Conservation (phyloP, 1,140 invertebrate genomes). For the Cylas formicarius region DNA sequence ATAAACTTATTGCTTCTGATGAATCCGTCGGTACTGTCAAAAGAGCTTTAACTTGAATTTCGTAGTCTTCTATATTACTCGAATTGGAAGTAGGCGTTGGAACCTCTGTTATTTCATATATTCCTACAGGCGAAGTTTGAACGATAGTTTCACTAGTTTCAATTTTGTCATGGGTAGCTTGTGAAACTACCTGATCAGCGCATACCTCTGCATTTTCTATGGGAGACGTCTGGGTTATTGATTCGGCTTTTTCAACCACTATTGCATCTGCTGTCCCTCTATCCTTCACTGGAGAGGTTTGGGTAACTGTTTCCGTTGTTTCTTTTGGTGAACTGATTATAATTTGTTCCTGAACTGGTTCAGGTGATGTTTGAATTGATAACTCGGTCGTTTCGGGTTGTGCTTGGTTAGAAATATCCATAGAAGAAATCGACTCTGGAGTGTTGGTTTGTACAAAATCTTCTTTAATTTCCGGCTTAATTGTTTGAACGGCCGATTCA, state of each 20-base stretch:
- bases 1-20: conserved; percentile 27
- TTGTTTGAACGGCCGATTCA: conserved; percentile 42
- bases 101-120: conserved; percentile 26
- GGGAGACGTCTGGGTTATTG: conserved; percentile 43
- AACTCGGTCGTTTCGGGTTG: conserved; percentile 28
- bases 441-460: conserved; percentile 38
- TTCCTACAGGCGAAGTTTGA: conserved; percentile 43
- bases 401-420: conserved; percentile 38
- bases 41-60: conserved; percentile 54
- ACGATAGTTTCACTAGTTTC: conserved; percentile 40
- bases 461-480: conserved; percentile 38
- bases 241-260: conserved; percentile 35
- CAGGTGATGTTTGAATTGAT: conserved; percentile 49
- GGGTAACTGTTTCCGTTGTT: conserved; percentile 17
- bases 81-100: conserved; percentile 25
- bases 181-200: conserved; percentile 23
- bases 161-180: not conserved
- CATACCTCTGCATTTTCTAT: conserved; percentile 37
- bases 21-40: conserved; percentile 50
- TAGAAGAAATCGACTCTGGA: conserved; percentile 14
- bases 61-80: conserved; percentile 51
- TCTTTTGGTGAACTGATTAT: conserved; percentile 17
- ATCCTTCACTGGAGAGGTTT: not conserved
- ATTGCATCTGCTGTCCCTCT: conserved; percentile 40
- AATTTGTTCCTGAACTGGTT: conserved; percentile 24